Evolutionary conservation across 2,888 invertebrate genomes (phyloP).

Genomic region (Zele albiditarsus): DNA sequence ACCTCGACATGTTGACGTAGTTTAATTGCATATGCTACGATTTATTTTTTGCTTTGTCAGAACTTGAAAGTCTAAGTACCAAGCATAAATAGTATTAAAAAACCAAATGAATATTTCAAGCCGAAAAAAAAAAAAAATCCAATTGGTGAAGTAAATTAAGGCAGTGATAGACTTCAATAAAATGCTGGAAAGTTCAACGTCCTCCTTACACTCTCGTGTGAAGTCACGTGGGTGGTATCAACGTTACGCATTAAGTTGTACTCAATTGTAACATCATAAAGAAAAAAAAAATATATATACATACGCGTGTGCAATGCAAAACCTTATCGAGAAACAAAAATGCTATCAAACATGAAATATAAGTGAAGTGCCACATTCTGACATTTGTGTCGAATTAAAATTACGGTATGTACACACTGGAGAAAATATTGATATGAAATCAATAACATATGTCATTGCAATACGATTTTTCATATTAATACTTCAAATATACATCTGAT

Average conservation of each 20-base stretch:
- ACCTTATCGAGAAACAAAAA: background rate
- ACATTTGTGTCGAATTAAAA: background rate
- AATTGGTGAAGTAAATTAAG: background rate
- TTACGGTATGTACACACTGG: background rate
- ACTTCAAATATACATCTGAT: no score
- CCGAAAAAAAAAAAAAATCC: background rate
- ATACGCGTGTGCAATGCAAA: background rate
- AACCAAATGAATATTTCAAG: no score
- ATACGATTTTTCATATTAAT: no score
- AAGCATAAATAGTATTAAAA: no score
- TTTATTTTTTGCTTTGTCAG: no score
- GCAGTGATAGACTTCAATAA: constrained; percentile 10
- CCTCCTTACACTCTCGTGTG: constrained; percentile 8
- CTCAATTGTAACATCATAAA: background rate
- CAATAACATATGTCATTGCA: no score
- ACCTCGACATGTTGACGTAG: background rate
- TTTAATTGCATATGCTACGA: no score
- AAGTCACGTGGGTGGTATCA: constrained; percentile 15
- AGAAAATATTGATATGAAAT: no score
- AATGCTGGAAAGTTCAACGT: background rate
- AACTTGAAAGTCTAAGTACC: no score
- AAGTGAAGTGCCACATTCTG: background rate
- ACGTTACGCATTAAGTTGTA: background rate
- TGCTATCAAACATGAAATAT: background rate
- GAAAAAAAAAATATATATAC: background rate